A percentile compares a stretch with the other conserved stretches of the same genome.
These are phyloP conservation scores for Anagrus nilaparvatae DNA, from an alignment of 1,140 invertebrate species.

Conservation along the genomic window DNA sequence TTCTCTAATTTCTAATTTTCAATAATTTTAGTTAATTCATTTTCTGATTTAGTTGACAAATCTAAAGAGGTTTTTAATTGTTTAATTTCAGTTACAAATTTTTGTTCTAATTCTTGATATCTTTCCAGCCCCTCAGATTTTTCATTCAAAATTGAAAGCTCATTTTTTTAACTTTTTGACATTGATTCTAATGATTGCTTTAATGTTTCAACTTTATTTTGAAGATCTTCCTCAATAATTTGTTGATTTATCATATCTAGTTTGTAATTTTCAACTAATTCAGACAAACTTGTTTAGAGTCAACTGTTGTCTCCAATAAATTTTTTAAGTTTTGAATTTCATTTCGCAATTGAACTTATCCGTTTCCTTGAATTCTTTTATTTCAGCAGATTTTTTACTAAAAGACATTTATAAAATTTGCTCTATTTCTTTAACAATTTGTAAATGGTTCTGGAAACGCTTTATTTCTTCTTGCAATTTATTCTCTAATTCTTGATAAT, in stretches of 20 bases:
- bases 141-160: no score
- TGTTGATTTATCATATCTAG: neutral
- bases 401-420: no score
- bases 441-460: neutral
- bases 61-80: neutral
- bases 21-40: no score
- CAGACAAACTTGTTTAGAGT: no score
- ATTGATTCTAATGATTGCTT: no score
- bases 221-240: no score
- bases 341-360: conserved; percentile 8
- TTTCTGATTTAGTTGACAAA: neutral
- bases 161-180: no score
- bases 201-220: no score
- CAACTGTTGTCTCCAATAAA: no score
- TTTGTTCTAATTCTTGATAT: neutral
- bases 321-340: neutral
- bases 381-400: neutral
- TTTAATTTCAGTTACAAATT: neutral
- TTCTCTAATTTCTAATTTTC: no score
- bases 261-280: conserved; percentile 6
- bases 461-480: conserved; percentile 1
- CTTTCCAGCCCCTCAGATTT: neutral
- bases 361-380: neutral
- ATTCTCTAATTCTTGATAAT: neutral
- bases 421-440: no score